Evolutionary conservation across 2,888 invertebrate species (phyloP), one percentile per base, ranked within the genome.

Genomic region (Ephialtes manifestator): DNA sequence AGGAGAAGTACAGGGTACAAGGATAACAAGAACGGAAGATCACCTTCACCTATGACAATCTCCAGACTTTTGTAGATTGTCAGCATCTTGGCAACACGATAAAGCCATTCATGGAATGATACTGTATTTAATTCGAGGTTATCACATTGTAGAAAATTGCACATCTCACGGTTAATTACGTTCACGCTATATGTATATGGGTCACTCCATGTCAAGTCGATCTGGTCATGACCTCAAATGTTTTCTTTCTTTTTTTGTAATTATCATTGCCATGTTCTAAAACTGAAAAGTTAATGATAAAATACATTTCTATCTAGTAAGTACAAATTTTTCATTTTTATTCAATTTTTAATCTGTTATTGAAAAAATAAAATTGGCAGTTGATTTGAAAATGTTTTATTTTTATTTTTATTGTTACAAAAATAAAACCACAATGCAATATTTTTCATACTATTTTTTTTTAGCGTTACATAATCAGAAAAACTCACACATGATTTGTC

Each of bases 1-100:
- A 58, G 39, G 74, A 75, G 60, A 63, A 76, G 81, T 80, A 24
- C 71, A 76, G 39, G 58, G 72, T 53, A 58, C 84, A 77, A 84
- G 84, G 84, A 84, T 68, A 48, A 28, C 84, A 31, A 74, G 81
- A 70, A 77, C 28, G 8, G 20, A 55, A 18, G 72, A 65, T 70
- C 46, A 63, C 81, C 84, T 81, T 81, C 74, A 48, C 63, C 68
- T 70, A 76, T 53, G 74, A 78, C 48, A 60, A 63, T 60, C 60
- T 43, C 11, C 60, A 31, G 24, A 48, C 53, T 46, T 46, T 81
- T 48, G 24, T 70, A 78, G 51, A 78, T 81, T 81, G 65, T 31
- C 70, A 79, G 35, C 20, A 24, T 35, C 46, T 75, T 67, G 60
- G 10, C 18, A 31, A 60, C 46, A 11, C 43, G 58, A 31, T 60